Evolutionary conservation across 1,140 invertebrate species (phyloP), one percentile per base, ranked within the genome.

Genomic region (Trachymyrmex septentrionalis): DNA sequence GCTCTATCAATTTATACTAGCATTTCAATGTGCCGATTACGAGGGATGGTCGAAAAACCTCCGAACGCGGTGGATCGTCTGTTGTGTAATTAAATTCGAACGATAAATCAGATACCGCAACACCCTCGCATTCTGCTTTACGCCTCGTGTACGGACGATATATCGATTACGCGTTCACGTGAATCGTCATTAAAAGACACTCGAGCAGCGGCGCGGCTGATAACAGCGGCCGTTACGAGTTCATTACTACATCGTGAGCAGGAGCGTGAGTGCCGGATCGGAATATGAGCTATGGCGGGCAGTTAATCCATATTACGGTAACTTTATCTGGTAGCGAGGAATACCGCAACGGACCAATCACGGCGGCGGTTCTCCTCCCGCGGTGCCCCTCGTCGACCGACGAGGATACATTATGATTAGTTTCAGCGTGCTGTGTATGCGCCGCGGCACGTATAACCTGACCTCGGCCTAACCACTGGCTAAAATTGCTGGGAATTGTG

Each of bases 281-380:
- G 88, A 80, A 90, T 88, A 91, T 88, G 84, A 64, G 63, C 73
- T 90, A 86, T 88, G 87, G 78, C 89, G 80, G 80, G 38, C 75
- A 88, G 90, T 91, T 90, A 91, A 91, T 91, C 87, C 89, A 88
- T 88, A 91, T 91, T 91, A 91, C 89, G 87, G 89, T 91, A 91
- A 91, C 89, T 91, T 91, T 91, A 91, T 91, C 90, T 86, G 87
- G 87, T 86, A 87, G 75, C 85, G 78, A 87, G 90, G 87, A 90
- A 91, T 91, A 91, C 90, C 90, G 87, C 90, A 91, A 59, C 89
- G 87, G 89, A 88, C 90, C 90, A 91, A 91, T 91, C 90, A 87
- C 72, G 88, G 84, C 84, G 57, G 77, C 76, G 73, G 55, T 61
- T 64, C 78, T 66, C 69, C 72, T 27, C 82, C 78, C 61, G 73